Conservation (phyloP, 1,140 invertebrate genomes). For the Magallana angulata region DNA sequence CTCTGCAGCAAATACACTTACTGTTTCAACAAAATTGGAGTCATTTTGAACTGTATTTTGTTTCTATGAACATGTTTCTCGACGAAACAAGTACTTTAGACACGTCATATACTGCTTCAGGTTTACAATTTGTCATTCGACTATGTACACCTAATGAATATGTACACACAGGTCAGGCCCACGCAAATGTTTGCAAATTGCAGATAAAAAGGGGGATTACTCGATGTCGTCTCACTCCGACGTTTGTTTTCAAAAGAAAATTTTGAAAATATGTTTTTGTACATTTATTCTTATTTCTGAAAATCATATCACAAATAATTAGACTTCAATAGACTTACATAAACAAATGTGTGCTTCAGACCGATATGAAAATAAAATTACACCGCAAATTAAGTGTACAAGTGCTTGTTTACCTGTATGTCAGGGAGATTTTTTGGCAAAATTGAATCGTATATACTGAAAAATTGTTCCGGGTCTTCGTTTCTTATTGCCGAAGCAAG, state of each 20-base stretch:
- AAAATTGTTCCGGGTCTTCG: constrained; percentile 71
- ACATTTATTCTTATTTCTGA: too few relatives aligned
- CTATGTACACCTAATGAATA: constrained; percentile 52
- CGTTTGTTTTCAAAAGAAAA: constrained; percentile 15
- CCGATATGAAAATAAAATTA: not conserved
- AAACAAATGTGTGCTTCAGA: not conserved
- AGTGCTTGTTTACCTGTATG: constrained; percentile 59
- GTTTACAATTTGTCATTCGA: constrained; percentile 46
- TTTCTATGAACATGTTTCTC: not conserved
- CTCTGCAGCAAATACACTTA: constrained; percentile 39
- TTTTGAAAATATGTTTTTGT: too few relatives aligned
- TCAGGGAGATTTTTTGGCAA: constrained; percentile 65
- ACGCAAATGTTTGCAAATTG: constrained; percentile 46
- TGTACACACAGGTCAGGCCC: constrained; percentile 58
- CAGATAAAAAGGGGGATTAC: constrained; percentile 40
- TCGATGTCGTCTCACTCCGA: not conserved
- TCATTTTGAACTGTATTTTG: constrained; percentile 44
- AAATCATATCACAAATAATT: too few relatives aligned
- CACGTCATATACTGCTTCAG: constrained; percentile 56
- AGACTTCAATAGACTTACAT: not conserved
- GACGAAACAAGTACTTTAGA: constrained; percentile 40
- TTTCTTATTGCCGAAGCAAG: constrained; percentile 72
- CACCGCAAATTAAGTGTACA: not conserved
- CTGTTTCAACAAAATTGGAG: constrained; percentile 29
- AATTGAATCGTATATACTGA: constrained; percentile 69